Evolutionary conservation across 2,888 invertebrate species (phyloP), one percentile per base, ranked within the genome.

Genomic region (Limnephilus auricula): DNA sequence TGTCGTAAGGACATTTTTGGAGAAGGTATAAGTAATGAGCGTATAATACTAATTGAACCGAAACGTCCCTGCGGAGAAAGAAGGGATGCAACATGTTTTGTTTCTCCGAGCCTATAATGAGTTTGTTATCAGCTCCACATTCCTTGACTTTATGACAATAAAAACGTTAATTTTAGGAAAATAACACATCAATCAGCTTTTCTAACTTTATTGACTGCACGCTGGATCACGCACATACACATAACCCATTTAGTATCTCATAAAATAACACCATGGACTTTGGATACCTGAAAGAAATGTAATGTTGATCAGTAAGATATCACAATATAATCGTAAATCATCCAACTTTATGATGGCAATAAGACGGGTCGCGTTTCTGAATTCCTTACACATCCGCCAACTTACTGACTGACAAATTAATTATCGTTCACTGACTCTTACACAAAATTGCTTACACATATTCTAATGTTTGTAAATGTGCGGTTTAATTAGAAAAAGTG

Each of bases 341-440:
- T 65, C 65, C 65, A 65, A 65, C n/a, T 65, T n/a, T 65, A n/a
- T 65, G 65, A n/a, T 9, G 65, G 65, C 65, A 65, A 50, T 13
- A 50, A 50, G 45, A 25, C 45, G 45, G 85, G 40, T 85, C 30
- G 40, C 30, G 45, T 85, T 85, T 85, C 85, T 85, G 40, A 45
- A 85, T 85, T 85, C 85, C 40, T n/a, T 15, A 40, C 85, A 40
- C 85, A 85, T 40, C 40, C 40, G 37, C 37, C 45, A n/a, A 85
- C 32, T 18, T 32, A 4, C 82, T 32, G 34, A 65, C 65, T n/a
- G 82, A 82, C 34, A 82, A 34, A 32, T 5, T 5, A 65, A 65
- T 25, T 65, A 65, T 65, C 65, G 25, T 18, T 15, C 50, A 50
- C 18, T 65, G 25, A 65, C 9, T 65, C 65, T n/a, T 65, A 9